Percentiles rank a stretch among this genome's conserved stretches.
phyloP scores from a whole-genome alignment of 2,113 vertebrate species.

The Sinocyclocheilus maitianheensis region DNA sequence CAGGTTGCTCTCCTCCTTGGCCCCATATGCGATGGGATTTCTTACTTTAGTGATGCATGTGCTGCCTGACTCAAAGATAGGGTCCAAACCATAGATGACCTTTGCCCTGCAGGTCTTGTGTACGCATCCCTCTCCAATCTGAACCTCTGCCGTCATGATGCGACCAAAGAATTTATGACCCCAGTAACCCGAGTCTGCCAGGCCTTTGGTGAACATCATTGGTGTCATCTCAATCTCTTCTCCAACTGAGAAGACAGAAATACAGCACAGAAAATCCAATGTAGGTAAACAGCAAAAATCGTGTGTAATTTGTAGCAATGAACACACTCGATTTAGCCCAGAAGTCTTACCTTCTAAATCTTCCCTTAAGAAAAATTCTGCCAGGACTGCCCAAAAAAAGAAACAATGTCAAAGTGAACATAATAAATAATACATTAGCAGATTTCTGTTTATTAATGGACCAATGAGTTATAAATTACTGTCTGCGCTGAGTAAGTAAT shows the following conservation, averaged over 20 bases:
- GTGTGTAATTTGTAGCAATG: not conserved
- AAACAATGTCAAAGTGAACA: constrained; percentile 29
- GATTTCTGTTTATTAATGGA: constrained; percentile 1
- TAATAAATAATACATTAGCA: not conserved
- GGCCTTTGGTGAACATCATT: constrained; percentile 90
- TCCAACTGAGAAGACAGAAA: constrained; percentile 78
- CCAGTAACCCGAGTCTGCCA: constrained; percentile 89
- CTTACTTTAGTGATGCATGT: constrained; percentile 90
- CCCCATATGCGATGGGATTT: constrained; percentile 89
- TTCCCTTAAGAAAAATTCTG: constrained; percentile 86
- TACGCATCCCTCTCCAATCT: constrained; percentile 70
- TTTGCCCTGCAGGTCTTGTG: constrained; percentile 87
- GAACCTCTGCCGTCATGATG: constrained; percentile 81
- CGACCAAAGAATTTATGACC: constrained; percentile 95
- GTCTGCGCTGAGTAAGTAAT: constrained; percentile 88
- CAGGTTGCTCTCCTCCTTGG: constrained; percentile 86
- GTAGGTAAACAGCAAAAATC: not conserved
- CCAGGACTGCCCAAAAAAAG: constrained; percentile 78
- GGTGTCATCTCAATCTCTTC: constrained; percentile 99
- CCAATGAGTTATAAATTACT: constrained; percentile 73
- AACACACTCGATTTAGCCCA: not conserved
- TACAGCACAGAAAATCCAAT: not conserved
- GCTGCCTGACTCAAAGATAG: constrained; percentile 89
- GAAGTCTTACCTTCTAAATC: constrained; percentile 87
- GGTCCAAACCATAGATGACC: constrained; percentile 94